Evolutionary conservation across 2,797 vertebrate genomes (phyloP).

Genomic region (Phoeniculus purpureus): DNA sequence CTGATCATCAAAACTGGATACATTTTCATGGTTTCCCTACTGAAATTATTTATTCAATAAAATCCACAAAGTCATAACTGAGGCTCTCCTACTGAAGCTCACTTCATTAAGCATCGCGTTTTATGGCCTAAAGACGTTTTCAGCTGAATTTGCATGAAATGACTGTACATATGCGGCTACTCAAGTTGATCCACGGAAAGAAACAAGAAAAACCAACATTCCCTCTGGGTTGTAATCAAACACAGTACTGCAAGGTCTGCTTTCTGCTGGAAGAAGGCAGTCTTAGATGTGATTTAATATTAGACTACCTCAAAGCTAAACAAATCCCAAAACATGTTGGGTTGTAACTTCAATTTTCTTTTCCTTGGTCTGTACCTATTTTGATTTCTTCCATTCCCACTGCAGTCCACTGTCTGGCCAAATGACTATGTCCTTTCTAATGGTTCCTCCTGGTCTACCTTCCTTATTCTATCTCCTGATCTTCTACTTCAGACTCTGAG

Average conservation of each 20-base stretch:
- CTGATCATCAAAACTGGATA: not conserved
- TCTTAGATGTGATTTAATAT: not conserved
- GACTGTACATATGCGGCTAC: not conserved
- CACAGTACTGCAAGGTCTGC: not conserved
- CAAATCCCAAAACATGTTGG: not conserved
- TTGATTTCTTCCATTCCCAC: not conserved
- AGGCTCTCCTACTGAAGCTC: not conserved
- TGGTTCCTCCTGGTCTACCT: not conserved
- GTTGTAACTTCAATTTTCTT: not conserved
- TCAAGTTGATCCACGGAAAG: not conserved
- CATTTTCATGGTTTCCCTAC: not conserved
- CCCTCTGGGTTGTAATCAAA: not conserved
- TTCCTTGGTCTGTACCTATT: not conserved
- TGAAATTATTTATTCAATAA: conserved; percentile 40
- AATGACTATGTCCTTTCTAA: not conserved
- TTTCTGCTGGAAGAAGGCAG: not conserved
- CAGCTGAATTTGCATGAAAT: not conserved
- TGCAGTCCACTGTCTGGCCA: not conserved
- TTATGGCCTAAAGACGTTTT: not conserved
- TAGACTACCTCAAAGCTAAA: not conserved
- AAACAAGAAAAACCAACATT: not conserved
- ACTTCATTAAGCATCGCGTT: conserved; percentile 18
- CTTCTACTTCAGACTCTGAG: not conserved
- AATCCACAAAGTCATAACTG: not conserved
- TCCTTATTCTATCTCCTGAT: not conserved